phyloP scores from a whole-genome alignment of 2,888 invertebrate genomes.

The Acrobasis repandana region DNA sequence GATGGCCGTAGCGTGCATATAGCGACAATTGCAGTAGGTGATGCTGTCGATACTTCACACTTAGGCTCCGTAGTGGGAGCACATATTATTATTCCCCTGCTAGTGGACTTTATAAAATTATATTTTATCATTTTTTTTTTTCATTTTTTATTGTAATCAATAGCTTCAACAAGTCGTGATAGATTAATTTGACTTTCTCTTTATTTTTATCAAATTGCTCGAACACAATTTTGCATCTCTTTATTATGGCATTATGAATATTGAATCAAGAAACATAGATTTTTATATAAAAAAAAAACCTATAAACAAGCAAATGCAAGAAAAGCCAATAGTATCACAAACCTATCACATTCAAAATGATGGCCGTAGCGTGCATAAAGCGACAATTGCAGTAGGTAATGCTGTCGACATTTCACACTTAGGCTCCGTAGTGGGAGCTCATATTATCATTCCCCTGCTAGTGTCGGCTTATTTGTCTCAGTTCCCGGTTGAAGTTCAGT shows the following conservation, averaged over 20 bases:
- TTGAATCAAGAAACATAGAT: no score
- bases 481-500: conserved; percentile 6
- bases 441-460: conserved; percentile 9
- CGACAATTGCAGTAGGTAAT: conserved; percentile 53
- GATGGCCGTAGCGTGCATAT: conserved; percentile 42
- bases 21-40: conserved; percentile 56
- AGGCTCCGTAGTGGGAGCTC: conserved; percentile 40
- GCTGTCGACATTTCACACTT: conserved; percentile 54
- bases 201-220: no score
- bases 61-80: conserved; percentile 41
- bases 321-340: neutral
- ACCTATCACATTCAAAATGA: conserved; percentile 20
- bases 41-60: conserved; percentile 53
- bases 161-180: no score
- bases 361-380: conserved; percentile 48
- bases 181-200: no score
- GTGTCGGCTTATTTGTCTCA: conserved; percentile 13
- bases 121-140: no score
- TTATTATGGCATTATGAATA: no score
- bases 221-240: no score
- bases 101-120: neutral
- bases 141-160: no score
- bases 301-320: conserved; percentile 3
- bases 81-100: conserved; percentile 20
- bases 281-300: no score